Base-by-base conservation (phyloP, 2,797 vertebrate genomes). In the Muraenolepis orangiensis region DNA sequence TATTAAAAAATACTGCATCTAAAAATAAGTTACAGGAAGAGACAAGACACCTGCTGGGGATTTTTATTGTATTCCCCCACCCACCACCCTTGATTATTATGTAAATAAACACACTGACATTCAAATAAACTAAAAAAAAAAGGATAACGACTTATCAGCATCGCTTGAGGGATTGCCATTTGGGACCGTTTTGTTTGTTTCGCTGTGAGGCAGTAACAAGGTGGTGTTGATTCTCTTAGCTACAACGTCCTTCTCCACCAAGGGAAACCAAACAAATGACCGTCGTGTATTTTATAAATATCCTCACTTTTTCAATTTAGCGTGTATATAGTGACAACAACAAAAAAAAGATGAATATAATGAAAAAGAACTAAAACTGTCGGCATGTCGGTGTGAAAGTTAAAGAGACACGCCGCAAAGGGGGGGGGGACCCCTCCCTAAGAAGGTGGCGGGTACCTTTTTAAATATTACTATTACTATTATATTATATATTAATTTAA, bases 101-200 rank as follows among this genome's bases (percentile, higher is more conserved):
- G 89, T 91, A 88, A 90, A 92, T 91, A 90, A 88, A 88, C 74
- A 74, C 73, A 85, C n/a, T n/a, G 85, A 86, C 78, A 81, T 85
- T 84, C 72, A 83, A 80, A 86, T 87, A 77, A 88, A 86, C 84
- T 81, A 69, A 71, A 76, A 36, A 86, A 69, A 71, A 76, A 36
- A 86, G 69, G 84, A 73, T 70, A 51, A 87, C 76, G 36, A 84
- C 84, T 85, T 74, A 78, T 69, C 31, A 66, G 8, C 71, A 87
- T 86, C 84, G 83, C 81, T 81, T 74, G 66, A 82, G 74, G 72
- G 81, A 87, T 88, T 87, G 83, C 69, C 77, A 23, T 36, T 26
- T 18, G 67, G 76, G 82, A 89, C 88, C 84, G 78, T 89, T 86
- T 85, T 14, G 57, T 87, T 88, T 76, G 89, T 88, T 87, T 87